Conservation (phyloP, 2,797 vertebrate species). For the Phataginus tetradactyla region DNA sequence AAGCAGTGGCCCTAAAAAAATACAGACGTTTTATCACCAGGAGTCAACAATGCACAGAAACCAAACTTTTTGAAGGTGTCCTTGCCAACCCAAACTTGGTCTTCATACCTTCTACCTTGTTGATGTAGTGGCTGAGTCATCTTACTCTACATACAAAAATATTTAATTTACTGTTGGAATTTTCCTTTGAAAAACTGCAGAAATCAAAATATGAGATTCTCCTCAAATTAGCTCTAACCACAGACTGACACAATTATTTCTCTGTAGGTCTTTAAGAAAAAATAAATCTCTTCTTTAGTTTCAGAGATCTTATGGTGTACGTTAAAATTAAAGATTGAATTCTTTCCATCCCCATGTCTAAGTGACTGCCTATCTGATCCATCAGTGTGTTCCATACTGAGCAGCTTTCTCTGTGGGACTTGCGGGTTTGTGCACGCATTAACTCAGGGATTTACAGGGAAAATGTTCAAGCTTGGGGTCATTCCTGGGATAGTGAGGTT, state of each 20-base stretch:
- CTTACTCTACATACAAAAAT: neutral
- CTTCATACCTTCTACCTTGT: neutral
- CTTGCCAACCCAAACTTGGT: neutral
- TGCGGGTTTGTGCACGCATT: neutral
- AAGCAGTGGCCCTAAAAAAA: slow-evolving; percentile 55
- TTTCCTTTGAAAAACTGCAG: slow-evolving; percentile 45
- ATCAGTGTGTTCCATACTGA: fast-evolving
- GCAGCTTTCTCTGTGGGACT: neutral
- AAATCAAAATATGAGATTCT: slow-evolving; percentile 60
- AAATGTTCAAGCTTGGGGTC: neutral
- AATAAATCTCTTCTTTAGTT: slow-evolving; percentile 7
- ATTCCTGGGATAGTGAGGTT: neutral
- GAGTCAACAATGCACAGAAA: neutral
- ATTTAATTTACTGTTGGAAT: slow-evolving; percentile 28
- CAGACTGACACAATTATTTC: slow-evolving; percentile 55
- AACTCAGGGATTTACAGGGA: neutral
- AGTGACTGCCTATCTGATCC: neutral
- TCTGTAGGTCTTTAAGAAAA: slow-evolving; percentile 4
- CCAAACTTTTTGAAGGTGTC: neutral
- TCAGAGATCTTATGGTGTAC: neutral
- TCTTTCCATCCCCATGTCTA: neutral
- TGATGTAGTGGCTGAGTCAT: neutral
- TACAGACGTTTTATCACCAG: fast-evolving
- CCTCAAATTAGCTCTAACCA: slow-evolving; percentile 38
- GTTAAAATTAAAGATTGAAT: neutral